Evolutionary conservation across 1,140 invertebrate genomes (phyloP).

Genomic region (Elysia chlorotica): DNA sequence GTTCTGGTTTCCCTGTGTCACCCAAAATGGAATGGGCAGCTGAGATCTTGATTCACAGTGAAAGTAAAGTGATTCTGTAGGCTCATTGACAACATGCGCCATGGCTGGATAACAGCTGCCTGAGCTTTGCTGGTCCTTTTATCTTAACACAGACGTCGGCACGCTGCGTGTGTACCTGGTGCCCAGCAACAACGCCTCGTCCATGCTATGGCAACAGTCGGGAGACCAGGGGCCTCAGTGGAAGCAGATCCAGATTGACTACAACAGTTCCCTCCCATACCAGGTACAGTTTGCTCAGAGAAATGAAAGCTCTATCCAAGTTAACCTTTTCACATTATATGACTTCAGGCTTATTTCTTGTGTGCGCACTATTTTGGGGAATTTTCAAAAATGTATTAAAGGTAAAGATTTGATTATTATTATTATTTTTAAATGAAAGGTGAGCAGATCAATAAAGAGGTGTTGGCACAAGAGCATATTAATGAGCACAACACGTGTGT

Average conservation of each 20-base stretch:
- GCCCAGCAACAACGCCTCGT: background rate
- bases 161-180: slow-evolving; percentile 10
- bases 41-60: no score
- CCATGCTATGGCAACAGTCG: slow-evolving; percentile 4
- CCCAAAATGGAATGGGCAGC: no score
- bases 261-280: background rate
- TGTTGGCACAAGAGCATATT: no score
- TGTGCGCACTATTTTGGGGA: no score
- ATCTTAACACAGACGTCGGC: slow-evolving; percentile 11
- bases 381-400: background rate
- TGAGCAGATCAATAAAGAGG: no score
- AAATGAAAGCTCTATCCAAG: background rate
- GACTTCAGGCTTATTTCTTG: background rate
- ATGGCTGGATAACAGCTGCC: no score
- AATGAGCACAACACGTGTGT: no score
- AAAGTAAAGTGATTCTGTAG: no score
- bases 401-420: background rate
- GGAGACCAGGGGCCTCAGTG: slow-evolving; percentile 10
- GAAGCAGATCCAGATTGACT: background rate
- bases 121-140: no score
- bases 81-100: no score
- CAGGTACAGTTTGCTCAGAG: slow-evolving; percentile 5
- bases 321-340: background rate
- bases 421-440: no score
- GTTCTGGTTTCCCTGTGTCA: no score